Conservation (phyloP, 2,888 invertebrate species). For the Hirudinaria manillensis region DNA sequence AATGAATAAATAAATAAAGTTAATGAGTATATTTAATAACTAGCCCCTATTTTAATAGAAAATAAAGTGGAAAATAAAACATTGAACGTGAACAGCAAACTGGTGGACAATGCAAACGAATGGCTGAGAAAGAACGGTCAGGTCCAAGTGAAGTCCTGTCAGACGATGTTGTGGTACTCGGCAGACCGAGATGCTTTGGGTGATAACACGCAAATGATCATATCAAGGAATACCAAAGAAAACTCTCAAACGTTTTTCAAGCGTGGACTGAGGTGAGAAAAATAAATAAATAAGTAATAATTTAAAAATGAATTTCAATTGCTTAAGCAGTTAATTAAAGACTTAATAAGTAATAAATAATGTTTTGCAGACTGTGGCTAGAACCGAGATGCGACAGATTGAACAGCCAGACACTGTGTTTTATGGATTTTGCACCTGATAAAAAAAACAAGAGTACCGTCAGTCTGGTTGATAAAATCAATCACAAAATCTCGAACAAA, state of each 20-base stretch:
- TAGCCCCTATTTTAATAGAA: no score
- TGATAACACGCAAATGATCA: conserved; percentile 36
- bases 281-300: neutral
- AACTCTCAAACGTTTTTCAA: conserved; percentile 33
- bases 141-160: conserved; percentile 35
- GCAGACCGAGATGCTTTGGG: conserved; percentile 30
- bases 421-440: conserved; percentile 32
- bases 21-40: no score
- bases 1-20: no score
- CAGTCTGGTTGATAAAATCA: conserved; percentile 31
- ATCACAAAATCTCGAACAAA: conserved; percentile 30
- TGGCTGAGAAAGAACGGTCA: conserved; percentile 38
- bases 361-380: conserved; percentile 29
- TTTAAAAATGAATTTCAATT: neutral
- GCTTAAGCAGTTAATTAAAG: neutral
- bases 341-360: neutral
- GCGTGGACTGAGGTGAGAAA: conserved; percentile 37
- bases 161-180: conserved; percentile 38
- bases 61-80: no score
- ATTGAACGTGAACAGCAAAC: conserved; percentile 23
- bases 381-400: conserved; percentile 25
- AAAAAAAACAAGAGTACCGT: conserved; percentile 28
- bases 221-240: conserved; percentile 34
- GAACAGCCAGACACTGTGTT: conserved; percentile 19
- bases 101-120: conserved; percentile 39